A percentile compares a stretch with the other conserved stretches of the same genome.
These are phyloP conservation scores for Sebastes goodei DNA, from an alignment of 2,797 vertebrate species.

Conservation along the genomic window DNA sequence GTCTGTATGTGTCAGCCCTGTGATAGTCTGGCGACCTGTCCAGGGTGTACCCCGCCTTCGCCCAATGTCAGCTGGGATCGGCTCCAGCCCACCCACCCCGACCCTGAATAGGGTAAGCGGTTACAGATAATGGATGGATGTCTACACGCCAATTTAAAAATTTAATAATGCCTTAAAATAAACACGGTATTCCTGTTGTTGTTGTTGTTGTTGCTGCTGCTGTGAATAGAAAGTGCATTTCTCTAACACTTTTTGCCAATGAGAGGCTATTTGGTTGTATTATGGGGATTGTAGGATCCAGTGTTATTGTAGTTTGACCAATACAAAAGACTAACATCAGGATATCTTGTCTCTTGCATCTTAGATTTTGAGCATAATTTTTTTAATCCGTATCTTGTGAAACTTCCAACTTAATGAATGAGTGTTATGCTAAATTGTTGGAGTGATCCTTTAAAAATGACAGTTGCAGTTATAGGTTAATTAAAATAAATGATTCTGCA, in stretches of 20 bases:
- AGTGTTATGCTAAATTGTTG: neutral
- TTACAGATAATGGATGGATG: too few relatives aligned
- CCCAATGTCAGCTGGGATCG: too few relatives aligned
- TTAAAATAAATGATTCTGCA: neutral
- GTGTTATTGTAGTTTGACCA: neutral
- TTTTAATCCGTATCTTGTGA: neutral
- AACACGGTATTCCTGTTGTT: neutral
- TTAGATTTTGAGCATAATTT: neutral
- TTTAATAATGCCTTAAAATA: neutral
- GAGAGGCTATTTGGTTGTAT: neutral
- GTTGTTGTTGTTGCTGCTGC: neutral
- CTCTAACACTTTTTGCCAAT: neutral
- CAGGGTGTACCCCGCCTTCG: too few relatives aligned
- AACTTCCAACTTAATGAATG: neutral
- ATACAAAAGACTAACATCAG: neutral
- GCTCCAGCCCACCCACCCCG: too few relatives aligned
- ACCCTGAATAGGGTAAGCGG: too few relatives aligned
- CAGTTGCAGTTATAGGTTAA: neutral
- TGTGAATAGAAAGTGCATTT: neutral
- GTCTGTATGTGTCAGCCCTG: too few relatives aligned
- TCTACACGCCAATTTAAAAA: rapidly evolving
- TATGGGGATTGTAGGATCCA: neutral
- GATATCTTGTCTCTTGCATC: neutral
- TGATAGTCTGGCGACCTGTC: too few relatives aligned
- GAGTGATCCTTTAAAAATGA: neutral